These are phyloP conservation scores for Falcunculus frontatus DNA, from an alignment of 2,113 vertebrate species.

Conservation along the genomic window DNA sequence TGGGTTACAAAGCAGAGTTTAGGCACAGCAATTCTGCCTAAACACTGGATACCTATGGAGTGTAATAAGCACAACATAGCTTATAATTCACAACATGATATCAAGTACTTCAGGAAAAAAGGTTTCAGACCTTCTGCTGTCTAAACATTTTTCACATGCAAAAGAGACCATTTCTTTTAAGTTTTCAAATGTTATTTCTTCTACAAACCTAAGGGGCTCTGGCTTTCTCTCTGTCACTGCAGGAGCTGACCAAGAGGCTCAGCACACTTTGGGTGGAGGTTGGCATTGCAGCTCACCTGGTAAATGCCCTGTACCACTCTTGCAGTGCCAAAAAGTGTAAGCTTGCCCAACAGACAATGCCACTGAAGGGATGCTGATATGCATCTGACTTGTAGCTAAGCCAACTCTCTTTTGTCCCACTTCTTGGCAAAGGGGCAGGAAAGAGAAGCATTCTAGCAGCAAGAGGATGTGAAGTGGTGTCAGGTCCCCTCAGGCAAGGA, in stretches of 20 bases:
- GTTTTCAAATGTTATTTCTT: neutral
- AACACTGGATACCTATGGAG: neutral
- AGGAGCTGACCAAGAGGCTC: neutral
- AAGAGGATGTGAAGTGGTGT: neutral
- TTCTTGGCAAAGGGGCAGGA: neutral
- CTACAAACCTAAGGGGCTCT: neutral
- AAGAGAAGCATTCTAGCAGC: neutral
- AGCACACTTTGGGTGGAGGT: rapidly evolving
- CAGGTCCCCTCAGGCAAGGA: neutral
- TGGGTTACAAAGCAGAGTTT: neutral
- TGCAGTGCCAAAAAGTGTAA: neutral
- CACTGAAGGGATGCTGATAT: neutral
- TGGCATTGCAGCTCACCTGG: neutral
- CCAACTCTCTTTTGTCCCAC: neutral
- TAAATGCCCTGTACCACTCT: neutral
- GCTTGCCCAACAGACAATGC: neutral
- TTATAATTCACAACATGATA: neutral
- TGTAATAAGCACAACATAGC: neutral
- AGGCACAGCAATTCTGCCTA: neutral
- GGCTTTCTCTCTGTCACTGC: neutral
- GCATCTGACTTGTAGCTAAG: neutral
- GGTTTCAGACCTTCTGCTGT: neutral
- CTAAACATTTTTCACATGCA: neutral
- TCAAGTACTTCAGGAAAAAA: neutral
- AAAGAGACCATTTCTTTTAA: neutral